These are phyloP conservation scores for Halesus radiatus DNA, from an alignment of 1,140 invertebrate genomes.

Conservation along the genomic window DNA sequence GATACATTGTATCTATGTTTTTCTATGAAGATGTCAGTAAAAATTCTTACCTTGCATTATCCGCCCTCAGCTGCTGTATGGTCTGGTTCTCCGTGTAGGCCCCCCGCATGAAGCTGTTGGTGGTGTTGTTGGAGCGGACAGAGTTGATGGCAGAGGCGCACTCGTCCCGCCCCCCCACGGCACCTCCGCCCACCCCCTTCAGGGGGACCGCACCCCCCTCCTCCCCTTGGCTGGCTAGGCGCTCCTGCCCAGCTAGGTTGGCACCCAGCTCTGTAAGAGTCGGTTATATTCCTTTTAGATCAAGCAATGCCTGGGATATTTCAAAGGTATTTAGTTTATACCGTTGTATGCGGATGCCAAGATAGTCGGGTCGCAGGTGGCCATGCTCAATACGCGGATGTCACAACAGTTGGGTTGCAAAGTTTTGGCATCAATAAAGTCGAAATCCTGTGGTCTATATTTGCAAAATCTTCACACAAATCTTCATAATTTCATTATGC, in stretches of 20 bases:
- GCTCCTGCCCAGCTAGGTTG: conserved; percentile 81
- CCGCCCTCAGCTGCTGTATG: conserved; percentile 45
- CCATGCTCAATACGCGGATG: too few relatives aligned
- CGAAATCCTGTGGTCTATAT: too few relatives aligned
- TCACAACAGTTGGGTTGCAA: too few relatives aligned
- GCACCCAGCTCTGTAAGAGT: conserved; percentile 79
- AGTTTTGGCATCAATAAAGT: too few relatives aligned
- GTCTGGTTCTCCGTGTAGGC: conserved; percentile 47
- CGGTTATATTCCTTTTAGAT: background rate
- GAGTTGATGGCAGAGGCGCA: conserved; percentile 64
- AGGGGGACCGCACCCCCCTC: conserved; percentile 60
- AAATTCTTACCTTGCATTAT: conserved; percentile 45
- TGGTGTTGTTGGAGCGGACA: conserved; percentile 60
- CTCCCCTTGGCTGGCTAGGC: conserved; percentile 57
- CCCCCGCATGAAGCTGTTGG: conserved; percentile 47
- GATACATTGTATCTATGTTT: too few relatives aligned
- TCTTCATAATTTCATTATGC: too few relatives aligned
- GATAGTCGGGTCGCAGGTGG: too few relatives aligned
- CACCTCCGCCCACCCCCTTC: conserved; percentile 57
- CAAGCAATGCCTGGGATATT: too few relatives aligned
- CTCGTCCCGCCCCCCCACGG: conserved; percentile 53
- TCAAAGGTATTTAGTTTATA: too few relatives aligned
- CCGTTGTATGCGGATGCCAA: too few relatives aligned
- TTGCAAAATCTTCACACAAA: too few relatives aligned
- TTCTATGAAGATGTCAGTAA: too few relatives aligned